Conservation (phyloP, 2,797 vertebrate species). For the Uromys caudimaculatus region DNA sequence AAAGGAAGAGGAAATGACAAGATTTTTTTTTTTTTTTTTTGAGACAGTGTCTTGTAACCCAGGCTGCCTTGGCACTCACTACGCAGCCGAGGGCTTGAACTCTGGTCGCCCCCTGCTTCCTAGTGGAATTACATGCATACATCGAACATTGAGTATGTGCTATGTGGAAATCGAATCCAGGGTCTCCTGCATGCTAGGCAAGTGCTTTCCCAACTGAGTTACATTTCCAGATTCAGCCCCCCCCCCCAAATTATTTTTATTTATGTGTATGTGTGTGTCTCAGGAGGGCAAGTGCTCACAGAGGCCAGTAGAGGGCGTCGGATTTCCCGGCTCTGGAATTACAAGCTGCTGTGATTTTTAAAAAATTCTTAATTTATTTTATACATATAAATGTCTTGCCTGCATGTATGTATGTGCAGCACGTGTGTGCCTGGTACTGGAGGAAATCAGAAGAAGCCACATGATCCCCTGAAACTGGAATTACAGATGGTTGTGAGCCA, state of each 20-base stretch:
- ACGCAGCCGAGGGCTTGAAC: background rate
- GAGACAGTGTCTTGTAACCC: background rate
- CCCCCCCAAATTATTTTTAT: background rate
- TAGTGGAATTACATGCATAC: background rate
- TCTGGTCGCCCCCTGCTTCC: background rate
- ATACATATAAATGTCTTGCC: background rate
- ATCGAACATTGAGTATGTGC: background rate
- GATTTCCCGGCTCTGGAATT: background rate
- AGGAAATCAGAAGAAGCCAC: background rate
- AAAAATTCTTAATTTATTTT: background rate
- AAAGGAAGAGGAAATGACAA: background rate
- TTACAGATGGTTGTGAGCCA: background rate
- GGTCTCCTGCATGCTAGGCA: background rate
- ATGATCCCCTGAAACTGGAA: background rate
- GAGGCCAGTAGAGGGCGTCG: background rate
- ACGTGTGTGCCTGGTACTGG: background rate
- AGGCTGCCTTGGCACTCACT: background rate
- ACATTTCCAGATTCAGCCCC: background rate
- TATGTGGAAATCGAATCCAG: background rate
- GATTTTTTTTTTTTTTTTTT: background rate
- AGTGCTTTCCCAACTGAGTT: background rate
- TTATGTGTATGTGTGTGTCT: background rate
- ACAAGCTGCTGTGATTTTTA: background rate
- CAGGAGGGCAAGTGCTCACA: background rate
- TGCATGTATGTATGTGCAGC: background rate